phyloP scores from a whole-genome alignment of 2,797 vertebrate genomes.

The Buceros bicornis region DNA sequence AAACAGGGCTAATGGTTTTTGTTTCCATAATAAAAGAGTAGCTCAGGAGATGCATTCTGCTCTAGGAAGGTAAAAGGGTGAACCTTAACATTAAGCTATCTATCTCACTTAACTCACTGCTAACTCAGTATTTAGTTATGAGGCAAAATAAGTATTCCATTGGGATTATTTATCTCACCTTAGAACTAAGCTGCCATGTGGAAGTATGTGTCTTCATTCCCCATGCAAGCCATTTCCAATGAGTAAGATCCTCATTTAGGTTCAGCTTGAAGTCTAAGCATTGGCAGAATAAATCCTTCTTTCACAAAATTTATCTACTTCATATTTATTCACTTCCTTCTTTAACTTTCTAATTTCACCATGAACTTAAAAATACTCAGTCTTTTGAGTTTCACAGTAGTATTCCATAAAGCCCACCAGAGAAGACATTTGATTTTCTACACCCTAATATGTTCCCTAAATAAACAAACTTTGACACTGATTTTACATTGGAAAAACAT shows the following conservation, averaged over 20 bases:
- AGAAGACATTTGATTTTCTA: background rate
- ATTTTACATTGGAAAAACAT: background rate
- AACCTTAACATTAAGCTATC: background rate
- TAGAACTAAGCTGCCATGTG: background rate
- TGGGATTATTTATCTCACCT: background rate
- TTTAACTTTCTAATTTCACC: background rate
- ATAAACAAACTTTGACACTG: background rate
- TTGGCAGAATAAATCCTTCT: background rate
- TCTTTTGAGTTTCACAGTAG: background rate
- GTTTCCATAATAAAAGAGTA: background rate
- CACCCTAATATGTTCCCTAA: rapidly evolving
- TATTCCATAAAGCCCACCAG: background rate
- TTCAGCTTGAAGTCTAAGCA: background rate
- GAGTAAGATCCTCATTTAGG: background rate
- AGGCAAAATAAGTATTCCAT: background rate
- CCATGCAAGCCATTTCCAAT: background rate
- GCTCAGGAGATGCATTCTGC: background rate
- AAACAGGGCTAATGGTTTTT: background rate
- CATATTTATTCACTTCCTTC: background rate
- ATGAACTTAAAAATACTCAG: background rate
- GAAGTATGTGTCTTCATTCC: background rate
- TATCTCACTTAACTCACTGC: background rate
- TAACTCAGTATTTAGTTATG: background rate
- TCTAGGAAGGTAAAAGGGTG: background rate
- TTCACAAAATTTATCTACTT: background rate